Base-by-base conservation (phyloP, 1,140 invertebrate species). In the Papilio aristodemus region DNA sequence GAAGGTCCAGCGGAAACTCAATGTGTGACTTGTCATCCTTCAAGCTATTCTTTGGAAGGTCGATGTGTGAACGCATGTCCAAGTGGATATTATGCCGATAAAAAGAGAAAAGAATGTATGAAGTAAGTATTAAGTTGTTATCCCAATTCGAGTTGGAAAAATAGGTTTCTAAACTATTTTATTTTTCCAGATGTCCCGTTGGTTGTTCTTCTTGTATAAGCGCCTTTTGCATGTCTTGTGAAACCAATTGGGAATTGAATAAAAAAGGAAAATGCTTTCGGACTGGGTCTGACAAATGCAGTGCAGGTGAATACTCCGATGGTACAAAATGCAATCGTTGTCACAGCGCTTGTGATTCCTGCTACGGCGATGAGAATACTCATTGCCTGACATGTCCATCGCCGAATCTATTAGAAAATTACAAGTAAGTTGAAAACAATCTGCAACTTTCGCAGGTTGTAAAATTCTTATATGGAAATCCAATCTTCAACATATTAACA, bases 11-110 rank as follows among this genome's bases (percentile, higher is more conserved):
- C 94, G 25, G 94, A 95, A 75, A 93, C 94, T 39, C 94, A 97
- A 69, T 98, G 97, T 87, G 94, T 97, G 39, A 94, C 95, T 11
- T 98, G 97, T 88, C 93, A 93, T 50, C 83, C 93, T 37, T 94
- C 94, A 69, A 91, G 93, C 50, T 96, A 93, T 76, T 94, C 94
- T 38, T 92, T 94, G 72, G 93, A 95, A 76, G 95, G 94, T 67
- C 89, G 93, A 73, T 94, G 94, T 80, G 84, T 94, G n/a, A 90
- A 92, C 62, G 88, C 93, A 17, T 97, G 96, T 81, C 95, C 95
- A 0, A 92, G 91, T 38, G 94, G 95, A 8, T 95, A 94, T 78
- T 96, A 94, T 85, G 93, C 94, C 0, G 95, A 97, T 75, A 95
- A 95, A 71, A 95, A 96, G 71, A 93, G 95, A 39, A 93, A 94